Conservation (phyloP, 2,888 invertebrate genomes). For the Abscondita cerata region DNA sequence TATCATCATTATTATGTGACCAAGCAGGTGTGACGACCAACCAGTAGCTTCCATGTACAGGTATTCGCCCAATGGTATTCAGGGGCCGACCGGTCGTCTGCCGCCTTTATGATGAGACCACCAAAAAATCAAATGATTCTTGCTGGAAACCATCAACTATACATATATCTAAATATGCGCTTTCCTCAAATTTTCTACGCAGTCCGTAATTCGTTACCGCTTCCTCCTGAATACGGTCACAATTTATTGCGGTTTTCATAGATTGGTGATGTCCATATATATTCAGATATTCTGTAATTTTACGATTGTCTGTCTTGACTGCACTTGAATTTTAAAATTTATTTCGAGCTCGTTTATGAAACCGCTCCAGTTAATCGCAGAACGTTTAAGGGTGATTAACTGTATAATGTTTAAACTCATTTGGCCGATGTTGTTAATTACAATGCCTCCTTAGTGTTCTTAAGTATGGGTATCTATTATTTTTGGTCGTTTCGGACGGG, state of each 20-base stretch:
- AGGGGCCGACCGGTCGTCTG: conserved; percentile 48
- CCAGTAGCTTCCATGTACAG: conserved; percentile 49
- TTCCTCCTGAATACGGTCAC: conserved; percentile 29
- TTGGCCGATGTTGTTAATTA: background rate
- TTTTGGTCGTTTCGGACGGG: background rate
- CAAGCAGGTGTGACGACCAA: conserved; percentile 51
- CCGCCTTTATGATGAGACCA: conserved; percentile 51
- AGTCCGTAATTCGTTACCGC: background rate
- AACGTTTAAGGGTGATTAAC: background rate
- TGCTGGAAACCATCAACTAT: conserved; percentile 30
- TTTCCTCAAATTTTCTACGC: background rate
- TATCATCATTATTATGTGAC: conserved; percentile 58
- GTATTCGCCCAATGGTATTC: conserved; percentile 45
- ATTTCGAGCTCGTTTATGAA: conserved; percentile 28
- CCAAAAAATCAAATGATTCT: conserved; percentile 50
- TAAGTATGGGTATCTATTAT: conserved; percentile 10
- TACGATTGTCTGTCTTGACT: conserved; percentile 43
- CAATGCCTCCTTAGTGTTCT: too few relatives aligned
- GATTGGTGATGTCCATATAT: conserved; percentile 47
- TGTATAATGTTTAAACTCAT: conserved; percentile 4
- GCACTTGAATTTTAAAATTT: conserved; percentile 46
- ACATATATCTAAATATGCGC: conserved; percentile 11
- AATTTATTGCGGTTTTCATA: conserved; percentile 40
- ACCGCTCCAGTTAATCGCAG: conserved; percentile 4
- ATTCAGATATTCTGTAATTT: conserved; percentile 45